Base-by-base conservation (phyloP, 2,113 vertebrate genomes). In the Lagopus muta region DNA sequence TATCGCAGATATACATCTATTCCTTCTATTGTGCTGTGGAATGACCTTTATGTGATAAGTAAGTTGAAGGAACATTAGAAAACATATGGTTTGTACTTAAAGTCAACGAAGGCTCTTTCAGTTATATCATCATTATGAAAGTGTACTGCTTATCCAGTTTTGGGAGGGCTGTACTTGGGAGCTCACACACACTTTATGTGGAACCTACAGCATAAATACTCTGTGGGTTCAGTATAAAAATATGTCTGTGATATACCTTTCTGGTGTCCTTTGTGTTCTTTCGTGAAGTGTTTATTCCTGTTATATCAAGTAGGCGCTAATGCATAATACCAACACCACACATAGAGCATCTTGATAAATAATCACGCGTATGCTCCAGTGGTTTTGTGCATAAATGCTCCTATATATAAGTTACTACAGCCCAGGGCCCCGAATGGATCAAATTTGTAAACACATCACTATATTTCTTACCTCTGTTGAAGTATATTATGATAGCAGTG, bases 191-290 rank as follows among this genome's bases (percentile, higher is more conserved):
- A 71, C 83, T 91, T 93, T 48, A 67, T 1, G 2, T 75, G 82
- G 89, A 95, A 88, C 28, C 36, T 20, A 17, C 61, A 76, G 64
- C 73, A 88, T 95, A 96, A 96, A 94, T 82, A 94, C 88, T 83
- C 73, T 73, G 25, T 5, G 80, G 72, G 86, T 79, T 97, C 93
- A 78, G 91, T 78, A 89, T 57, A 82, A 92, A 85, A 57, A 74
- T 24, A 8, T 69, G 69, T 62, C 40, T 69, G 74, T 79, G 62
- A 36, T 86, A 48, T 58, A 97, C 77, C 78, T 64, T 67, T 45
- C 83, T 64, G 32, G 48, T 55, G 82, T 16, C 91, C 81, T 52
- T 60, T 42, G 52, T 61, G 65, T 90, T 93, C 72, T 42, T 69
- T 27, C 76, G 48, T 58, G 64, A 76, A 72, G 76, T 82, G 54